Conservation (phyloP, 1,140 invertebrate species). For the Megalopta genalis region DNA sequence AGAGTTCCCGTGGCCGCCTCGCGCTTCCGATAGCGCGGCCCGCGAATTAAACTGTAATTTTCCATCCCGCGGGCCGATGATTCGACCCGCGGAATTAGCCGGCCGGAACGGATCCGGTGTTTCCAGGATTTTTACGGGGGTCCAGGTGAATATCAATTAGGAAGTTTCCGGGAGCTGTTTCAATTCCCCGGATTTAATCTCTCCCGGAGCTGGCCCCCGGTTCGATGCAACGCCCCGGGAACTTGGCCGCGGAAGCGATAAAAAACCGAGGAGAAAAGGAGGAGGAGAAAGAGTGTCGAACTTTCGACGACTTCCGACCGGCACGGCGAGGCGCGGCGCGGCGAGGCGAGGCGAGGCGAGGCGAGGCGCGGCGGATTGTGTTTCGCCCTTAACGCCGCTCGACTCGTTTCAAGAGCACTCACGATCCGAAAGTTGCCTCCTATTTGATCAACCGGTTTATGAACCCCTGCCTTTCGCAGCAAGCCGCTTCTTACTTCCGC, state of each 20-base stretch:
- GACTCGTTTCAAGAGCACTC: constrained; percentile 7
- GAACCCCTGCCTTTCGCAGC: neutral
- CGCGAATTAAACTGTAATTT: constrained; percentile 55
- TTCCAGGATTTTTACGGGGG: neutral
- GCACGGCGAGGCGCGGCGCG: no score
- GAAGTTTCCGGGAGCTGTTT: constrained; percentile 39
- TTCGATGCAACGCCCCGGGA: neutral
- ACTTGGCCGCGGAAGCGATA: constrained; percentile 28
- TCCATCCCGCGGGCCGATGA: constrained; percentile 38
- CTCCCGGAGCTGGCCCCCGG: neutral
- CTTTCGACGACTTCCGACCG: constrained; percentile 39
- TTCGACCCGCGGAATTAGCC: constrained; percentile 45
- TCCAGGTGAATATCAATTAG: constrained; percentile 45
- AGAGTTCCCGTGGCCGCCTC: constrained; percentile 44
- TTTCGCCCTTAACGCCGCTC: constrained; percentile 29
- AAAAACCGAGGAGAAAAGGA: neutral
- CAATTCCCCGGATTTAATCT: constrained; percentile 44
- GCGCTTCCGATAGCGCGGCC: constrained; percentile 31
- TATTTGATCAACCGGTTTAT: constrained; percentile 44
- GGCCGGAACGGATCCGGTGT: neutral
- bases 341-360: constrained; percentile 1
- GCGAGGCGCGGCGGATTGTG: constrained; percentile 27
- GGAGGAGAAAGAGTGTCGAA: neutral
- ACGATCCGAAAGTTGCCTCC: constrained; percentile 36
- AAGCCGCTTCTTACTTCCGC: neutral